Percentiles rank a stretch among this genome's conserved stretches.
Evolutionary conservation across 1,140 invertebrate species (phyloP).

Genomic region (Drosophila kanapiae): DNA sequence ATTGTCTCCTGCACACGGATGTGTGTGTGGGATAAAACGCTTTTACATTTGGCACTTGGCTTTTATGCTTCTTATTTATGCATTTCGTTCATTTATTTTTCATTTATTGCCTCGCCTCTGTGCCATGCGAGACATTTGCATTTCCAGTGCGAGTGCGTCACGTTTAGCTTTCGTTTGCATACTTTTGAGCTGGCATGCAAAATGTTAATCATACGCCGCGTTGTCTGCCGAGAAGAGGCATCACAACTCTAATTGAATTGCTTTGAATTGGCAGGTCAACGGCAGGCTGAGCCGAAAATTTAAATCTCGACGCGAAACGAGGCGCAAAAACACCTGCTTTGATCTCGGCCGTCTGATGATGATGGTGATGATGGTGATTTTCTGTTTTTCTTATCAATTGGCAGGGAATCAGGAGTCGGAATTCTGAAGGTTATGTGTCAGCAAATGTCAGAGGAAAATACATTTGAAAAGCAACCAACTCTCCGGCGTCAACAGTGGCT

Average conservation of each 20-base stretch:
- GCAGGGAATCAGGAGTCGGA: slow-evolving; percentile 50
- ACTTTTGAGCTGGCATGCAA: slow-evolving; percentile 55
- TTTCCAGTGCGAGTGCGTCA: slow-evolving; percentile 54
- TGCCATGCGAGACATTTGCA: slow-evolving; percentile 64
- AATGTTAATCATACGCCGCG: slow-evolving; percentile 56
- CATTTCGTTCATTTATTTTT: slow-evolving; percentile 72
- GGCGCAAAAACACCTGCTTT: slow-evolving; percentile 50
- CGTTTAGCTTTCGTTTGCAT: slow-evolving; percentile 64
- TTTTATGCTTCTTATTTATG: slow-evolving; percentile 75
- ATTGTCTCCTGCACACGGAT: slow-evolving; percentile 56
- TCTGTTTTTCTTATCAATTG: slow-evolving; percentile 69
- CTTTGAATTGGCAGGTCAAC: slow-evolving; percentile 44
- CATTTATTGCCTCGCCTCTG: slow-evolving; percentile 49
- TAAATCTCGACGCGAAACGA: slow-evolving; percentile 44
- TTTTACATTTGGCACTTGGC: slow-evolving; percentile 69
- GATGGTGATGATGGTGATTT: slow-evolving; percentile 17
- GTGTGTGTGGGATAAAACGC: slow-evolving; percentile 52
- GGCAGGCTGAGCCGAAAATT: slow-evolving; percentile 28
- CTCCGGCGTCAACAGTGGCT: slow-evolving; percentile 10
- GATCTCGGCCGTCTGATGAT: slow-evolving; percentile 56
- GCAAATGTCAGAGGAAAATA: slow-evolving; percentile 67
- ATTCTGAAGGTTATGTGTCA: slow-evolving; percentile 51
- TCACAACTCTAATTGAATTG: slow-evolving; percentile 72
- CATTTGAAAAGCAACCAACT: slow-evolving; percentile 45
- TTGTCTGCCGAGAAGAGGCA: slow-evolving; percentile 11